A percentile compares a stretch with the other conserved stretches of the same genome.
Conservation (phyloP, 2,888 invertebrate genomes). For the Drosophila pegasa region DNA sequence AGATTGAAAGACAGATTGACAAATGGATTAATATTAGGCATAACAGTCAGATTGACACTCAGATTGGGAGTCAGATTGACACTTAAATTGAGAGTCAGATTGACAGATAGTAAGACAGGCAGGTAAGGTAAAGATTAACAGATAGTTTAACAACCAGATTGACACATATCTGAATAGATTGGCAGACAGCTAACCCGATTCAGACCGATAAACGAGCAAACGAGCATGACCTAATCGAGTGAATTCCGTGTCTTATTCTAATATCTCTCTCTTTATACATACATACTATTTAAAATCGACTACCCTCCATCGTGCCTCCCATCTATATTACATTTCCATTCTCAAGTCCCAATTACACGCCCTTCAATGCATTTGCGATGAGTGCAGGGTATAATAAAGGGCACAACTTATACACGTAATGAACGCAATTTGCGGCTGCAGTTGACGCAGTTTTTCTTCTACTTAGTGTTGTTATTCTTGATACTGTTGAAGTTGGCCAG, state of each 20-base stretch:
- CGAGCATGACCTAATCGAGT: background rate
- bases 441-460: constrained; percentile 11
- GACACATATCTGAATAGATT: background rate
- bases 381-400: constrained; percentile 5
- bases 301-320: too few species aligned
- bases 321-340: background rate
- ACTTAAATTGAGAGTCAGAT: background rate
- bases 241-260: background rate
- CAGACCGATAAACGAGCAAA: too few species aligned
- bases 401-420: constrained; percentile 46
- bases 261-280: background rate
- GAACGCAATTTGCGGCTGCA: constrained; percentile 42
- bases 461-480: background rate
- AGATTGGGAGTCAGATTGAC: background rate
- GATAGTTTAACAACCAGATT: background rate
- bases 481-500: constrained; percentile 36
- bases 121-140: background rate
- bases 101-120: background rate
- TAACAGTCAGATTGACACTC: background rate
- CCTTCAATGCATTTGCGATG: background rate
- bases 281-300: background rate
- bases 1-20: background rate
- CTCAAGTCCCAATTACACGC: background rate
- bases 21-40: too few species aligned
- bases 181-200: background rate